Conservation (phyloP, 2,797 vertebrate species). For the Sebastes reedi region DNA sequence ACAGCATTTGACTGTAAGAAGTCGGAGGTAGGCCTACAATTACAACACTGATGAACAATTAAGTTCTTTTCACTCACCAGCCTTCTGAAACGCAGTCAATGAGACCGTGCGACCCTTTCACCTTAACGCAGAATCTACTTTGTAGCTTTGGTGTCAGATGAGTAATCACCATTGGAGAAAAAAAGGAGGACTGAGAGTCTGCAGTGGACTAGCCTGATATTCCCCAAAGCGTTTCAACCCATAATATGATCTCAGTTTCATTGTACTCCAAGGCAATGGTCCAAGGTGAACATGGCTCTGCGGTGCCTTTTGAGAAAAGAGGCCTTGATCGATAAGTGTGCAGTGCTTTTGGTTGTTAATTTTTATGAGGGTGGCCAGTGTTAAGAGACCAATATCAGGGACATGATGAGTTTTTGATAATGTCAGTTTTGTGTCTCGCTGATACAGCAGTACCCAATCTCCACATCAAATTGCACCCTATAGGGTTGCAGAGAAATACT, state of each 20-base stretch:
- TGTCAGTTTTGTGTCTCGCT: constrained; percentile 58
- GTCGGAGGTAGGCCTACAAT: not conserved
- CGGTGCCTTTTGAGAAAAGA: constrained; percentile 1
- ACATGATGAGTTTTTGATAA: constrained; percentile 62
- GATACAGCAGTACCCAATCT: constrained; percentile 56
- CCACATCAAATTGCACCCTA: constrained; percentile 62
- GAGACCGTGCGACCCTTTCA: not conserved
- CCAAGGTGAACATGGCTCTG: constrained; percentile 13
- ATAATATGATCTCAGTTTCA: constrained; percentile 24
- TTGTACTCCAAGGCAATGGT: constrained; percentile 4
- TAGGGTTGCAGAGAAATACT: constrained; percentile 32
- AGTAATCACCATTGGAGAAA: not conserved
- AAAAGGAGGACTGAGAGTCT: not conserved
- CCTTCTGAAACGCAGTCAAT: not conserved
- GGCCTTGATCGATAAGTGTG: constrained; percentile 35
- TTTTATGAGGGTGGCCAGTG: constrained; percentile 34
- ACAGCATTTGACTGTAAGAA: not conserved
- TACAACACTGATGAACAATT: not conserved
- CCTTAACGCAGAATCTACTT: not conserved
- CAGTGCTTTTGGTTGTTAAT: constrained; percentile 42
- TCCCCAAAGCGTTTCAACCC: constrained; percentile 2
- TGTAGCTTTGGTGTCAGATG: not conserved
- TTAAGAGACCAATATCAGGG: constrained; percentile 46
- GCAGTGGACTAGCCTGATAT: not conserved
- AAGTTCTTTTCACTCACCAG: not conserved